Evolutionary conservation across 2,113 vertebrate species (phyloP).

Genomic region (Garra rufa): DNA sequence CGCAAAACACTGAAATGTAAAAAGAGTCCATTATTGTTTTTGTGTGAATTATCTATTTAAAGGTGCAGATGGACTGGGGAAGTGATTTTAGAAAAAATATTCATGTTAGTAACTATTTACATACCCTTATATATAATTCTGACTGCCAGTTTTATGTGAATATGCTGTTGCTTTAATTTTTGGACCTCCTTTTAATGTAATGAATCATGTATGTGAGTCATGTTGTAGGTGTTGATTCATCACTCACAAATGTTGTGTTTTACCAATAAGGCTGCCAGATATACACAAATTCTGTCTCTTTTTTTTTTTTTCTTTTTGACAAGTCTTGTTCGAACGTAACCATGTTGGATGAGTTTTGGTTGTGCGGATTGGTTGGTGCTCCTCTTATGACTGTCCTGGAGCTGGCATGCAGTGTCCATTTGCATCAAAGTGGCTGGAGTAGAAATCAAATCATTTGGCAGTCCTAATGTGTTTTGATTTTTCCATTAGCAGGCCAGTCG

Average conservation of each 20-base stretch:
- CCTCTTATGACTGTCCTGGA: slow-evolving; percentile 5
- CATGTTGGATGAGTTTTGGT: not conserved
- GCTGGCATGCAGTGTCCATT: slow-evolving; percentile 58
- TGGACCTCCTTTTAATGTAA: not conserved
- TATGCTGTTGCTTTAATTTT: not conserved
- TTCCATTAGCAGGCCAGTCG: slow-evolving; percentile 73
- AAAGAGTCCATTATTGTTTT: not conserved
- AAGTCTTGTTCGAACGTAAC: not conserved
- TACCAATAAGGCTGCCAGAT: not conserved
- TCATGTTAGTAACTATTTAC: not conserved
- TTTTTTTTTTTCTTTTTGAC: not conserved
- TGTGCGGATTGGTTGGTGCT: slow-evolving; percentile 19
- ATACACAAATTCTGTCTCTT: not conserved
- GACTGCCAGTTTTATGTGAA: not conserved
- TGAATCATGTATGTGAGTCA: not conserved
- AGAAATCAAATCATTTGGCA: slow-evolving; percentile 71
- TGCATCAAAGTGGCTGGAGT: slow-evolving; percentile 64
- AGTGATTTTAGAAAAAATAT: not conserved
- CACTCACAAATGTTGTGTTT: not conserved
- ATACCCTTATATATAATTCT: not conserved
- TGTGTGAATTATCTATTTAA: no score
- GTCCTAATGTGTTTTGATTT: slow-evolving; percentile 79
- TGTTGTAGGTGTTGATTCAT: not conserved
- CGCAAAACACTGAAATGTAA: not conserved
- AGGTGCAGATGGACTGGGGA: no score